A percentile compares a stretch with the other conserved stretches of the same genome.
phyloP scores from a whole-genome alignment of 2,888 invertebrate species.

The Apodemia duryi region DNA sequence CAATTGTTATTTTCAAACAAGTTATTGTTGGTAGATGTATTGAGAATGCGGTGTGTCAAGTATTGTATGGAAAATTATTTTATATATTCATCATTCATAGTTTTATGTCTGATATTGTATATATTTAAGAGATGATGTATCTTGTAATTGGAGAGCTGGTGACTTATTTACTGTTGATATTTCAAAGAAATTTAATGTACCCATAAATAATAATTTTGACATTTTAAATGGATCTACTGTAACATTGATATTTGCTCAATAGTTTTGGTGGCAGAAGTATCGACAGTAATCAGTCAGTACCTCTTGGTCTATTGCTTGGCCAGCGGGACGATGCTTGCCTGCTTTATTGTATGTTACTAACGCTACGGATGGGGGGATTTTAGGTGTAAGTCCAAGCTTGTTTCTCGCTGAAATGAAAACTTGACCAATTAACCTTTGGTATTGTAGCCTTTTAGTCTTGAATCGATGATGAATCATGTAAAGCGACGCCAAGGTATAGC shows the following conservation, averaged over 20 bases:
- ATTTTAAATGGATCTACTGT: conserved; percentile 1
- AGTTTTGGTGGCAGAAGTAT: background rate
- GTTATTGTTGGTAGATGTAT: conserved; percentile 5
- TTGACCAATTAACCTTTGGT: conserved; percentile 79
- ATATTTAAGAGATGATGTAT: conserved; percentile 62
- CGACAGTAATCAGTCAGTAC: conserved; percentile 2
- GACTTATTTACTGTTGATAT: conserved; percentile 18
- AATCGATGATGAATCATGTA: conserved; percentile 68
- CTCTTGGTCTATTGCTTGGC: conserved; percentile 31
- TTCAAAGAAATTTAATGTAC: background rate
- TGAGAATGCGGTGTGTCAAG: background rate
- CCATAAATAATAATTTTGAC: background rate
- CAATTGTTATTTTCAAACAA: background rate
- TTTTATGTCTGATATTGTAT: conserved; percentile 59
- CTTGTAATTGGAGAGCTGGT: conserved; percentile 46
- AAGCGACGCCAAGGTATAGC: conserved; percentile 69
- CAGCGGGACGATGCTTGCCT: conserved; percentile 62
- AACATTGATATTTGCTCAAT: conserved; percentile 6
- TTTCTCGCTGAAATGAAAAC: conserved; percentile 68
- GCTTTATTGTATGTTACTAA: conserved; percentile 56
- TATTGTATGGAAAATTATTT: conserved; percentile 37
- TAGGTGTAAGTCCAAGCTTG: conserved; percentile 73
- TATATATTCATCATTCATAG: conserved; percentile 37
- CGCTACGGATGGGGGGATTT: conserved; percentile 55
- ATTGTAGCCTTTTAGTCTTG: conserved; percentile 76